Base-by-base conservation (phyloP, 2,888 invertebrate species). In the Brachypalpus laphriformis region DNA sequence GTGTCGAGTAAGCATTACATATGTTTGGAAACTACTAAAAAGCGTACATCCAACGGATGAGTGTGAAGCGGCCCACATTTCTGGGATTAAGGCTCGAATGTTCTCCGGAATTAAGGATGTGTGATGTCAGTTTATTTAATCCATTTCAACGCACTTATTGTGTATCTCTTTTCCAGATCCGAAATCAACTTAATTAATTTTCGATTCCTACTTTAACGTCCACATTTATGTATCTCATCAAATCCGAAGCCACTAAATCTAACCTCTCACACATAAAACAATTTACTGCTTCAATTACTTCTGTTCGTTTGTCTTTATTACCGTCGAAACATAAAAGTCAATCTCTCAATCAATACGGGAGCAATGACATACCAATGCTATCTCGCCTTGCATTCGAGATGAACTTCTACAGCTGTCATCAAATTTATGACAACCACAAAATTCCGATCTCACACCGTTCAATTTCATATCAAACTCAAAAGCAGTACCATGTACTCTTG, bases 401-500 rank as follows among this genome's bases (percentile, higher is more conserved):
- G 20, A 47, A 18, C 47, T 47, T 47, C 47, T 20, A 51, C 47
- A 57, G 34, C 74, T 80, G 51, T 70, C 74, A 49, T 80, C 68
- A 57, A 70, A 74, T 74, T 68, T 49, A 75, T 68, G 57, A 47
- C 22, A 65, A 83, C 83, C 83, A 57, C 83, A 80, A 75, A 63
- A 80, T 80, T 80, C 80, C 83, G 74, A 83, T 83, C 83, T 80
- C 83, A 83, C 83, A 83, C 80, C 74, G 83, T 80, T 83, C 83
- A 70, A 28, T 83, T 83, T 80, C 82, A 77, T 40, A 49, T 68
- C 61, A 63, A 40, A 49, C 37, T 37, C 20, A 34, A 51, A 49
- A 34, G 16, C 25, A 28, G 31, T 31, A 31, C 11, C 4, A 40
- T 9, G 49, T 54, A 37, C 22, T 56, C 51, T 51, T 45, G 65